Evolutionary conservation across 2,888 invertebrate species (phyloP), one percentile per base, ranked within the genome.

Genomic region (Patella caerulea): DNA sequence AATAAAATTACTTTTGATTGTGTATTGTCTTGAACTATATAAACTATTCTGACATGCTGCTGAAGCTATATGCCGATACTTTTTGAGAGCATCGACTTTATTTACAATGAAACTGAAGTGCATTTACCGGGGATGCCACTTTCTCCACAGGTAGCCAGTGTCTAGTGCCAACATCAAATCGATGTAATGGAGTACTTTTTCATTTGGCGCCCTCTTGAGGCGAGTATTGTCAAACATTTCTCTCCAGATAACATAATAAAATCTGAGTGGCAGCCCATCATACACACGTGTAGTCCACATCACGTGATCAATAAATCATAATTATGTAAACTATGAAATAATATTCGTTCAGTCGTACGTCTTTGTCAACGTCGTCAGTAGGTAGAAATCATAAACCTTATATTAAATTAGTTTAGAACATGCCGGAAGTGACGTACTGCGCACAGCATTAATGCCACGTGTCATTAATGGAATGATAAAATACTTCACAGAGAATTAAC

Each of bases 231-330:
- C 65, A 65, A 65, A 24, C 24, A 65, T 65, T 65, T 65, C 65
- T 24, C 65, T 65, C 24, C 0, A 19, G 24, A 24, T 19, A 19
- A 65, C 24, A 19, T 24, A 65, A 65, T 65, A 65, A 65, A 65
- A 24, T 12, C 24, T 12, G 19, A 65, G 24, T 65, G 65, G 65
- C 19, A 65, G 65, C 65, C 19, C 65, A 24, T 24, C 19, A 65
- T 14, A 65, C 24, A 24, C 65, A 65, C 65, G 65, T 24, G 65
- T 24, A 65, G 19, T 65, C 24, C 65, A 65, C 65, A 9, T 65
- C 65, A 65, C 65, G 24, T 65, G 65, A 65, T 24, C 65, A 65
- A 65, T 65, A 65, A 65, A 65, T 65, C 65, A 65, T 24, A 65
- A 24, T 65, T 24, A 65, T 65, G 65, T 65, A 65, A 65, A 65